Conservation (phyloP, 2,888 invertebrate genomes). For the Stictocephala bisonia region DNA sequence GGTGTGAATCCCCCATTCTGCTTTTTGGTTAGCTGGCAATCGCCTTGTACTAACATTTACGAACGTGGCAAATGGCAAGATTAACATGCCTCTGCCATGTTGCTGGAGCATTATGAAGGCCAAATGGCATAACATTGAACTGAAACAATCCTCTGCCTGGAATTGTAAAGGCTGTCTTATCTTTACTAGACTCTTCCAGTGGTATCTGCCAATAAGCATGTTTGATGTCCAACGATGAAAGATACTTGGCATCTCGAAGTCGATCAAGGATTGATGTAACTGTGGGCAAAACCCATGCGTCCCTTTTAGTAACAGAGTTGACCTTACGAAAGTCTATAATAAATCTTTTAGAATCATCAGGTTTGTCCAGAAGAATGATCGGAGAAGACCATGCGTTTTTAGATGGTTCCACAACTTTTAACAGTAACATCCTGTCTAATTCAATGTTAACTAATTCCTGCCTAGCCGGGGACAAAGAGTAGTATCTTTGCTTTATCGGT, state of each 20-base stretch:
- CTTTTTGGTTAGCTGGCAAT: no score
- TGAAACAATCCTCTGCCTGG: slow-evolving; percentile 21
- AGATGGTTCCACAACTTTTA: slow-evolving; percentile 56
- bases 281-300: slow-evolving; percentile 52
- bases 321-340: slow-evolving; percentile 52
- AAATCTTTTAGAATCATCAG: slow-evolving; percentile 51
- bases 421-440: slow-evolving; percentile 55
- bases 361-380: slow-evolving; percentile 55
- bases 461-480: slow-evolving; percentile 37
- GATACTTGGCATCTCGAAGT: slow-evolving; percentile 36
- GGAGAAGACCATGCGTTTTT: slow-evolving; percentile 57
- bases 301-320: slow-evolving; percentile 50
- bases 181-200: slow-evolving; percentile 37
- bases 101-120: background rate
- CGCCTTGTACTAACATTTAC: no score
- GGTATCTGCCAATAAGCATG: slow-evolving; percentile 53
- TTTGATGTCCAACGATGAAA: slow-evolving; percentile 49
- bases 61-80: background rate
- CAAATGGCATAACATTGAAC: background rate
- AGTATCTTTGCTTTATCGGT: slow-evolving; percentile 21
- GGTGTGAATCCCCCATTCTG: no score
- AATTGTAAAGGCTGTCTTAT: slow-evolving; percentile 55
- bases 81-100: background rate
- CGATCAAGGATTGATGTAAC: slow-evolving; percentile 48
- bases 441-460: slow-evolving; percentile 50